A percentile compares a stretch with the other conserved stretches of the same genome.
These are phyloP conservation scores for Mesocentrotus franciscanus DNA, from an alignment of 53 echinoderm and acorn worm species.

Conservation along the genomic window DNA sequence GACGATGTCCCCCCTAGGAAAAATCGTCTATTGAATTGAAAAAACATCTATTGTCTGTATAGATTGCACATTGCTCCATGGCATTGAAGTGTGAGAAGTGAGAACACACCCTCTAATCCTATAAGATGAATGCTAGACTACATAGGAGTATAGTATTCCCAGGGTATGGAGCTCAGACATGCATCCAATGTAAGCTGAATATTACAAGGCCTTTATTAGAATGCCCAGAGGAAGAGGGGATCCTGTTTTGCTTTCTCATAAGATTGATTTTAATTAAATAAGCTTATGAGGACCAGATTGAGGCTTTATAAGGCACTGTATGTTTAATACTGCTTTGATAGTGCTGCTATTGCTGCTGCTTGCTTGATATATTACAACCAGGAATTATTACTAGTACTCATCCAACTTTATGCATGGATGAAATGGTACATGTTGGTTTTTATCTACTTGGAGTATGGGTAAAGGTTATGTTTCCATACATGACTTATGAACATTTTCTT, in stretches of 20 bases:
- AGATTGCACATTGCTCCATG: background rate
- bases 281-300: constrained; percentile 27
- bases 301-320: background rate
- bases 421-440: background rate
- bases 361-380: background rate
- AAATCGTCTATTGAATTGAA: background rate
- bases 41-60: background rate
- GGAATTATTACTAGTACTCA: background rate
- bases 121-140: background rate
- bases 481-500: no score
- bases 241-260: constrained; percentile 31
- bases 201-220: constrained; percentile 33
- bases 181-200: constrained; percentile 6
- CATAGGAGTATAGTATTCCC: background rate
- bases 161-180: background rate
- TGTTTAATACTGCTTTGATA: background rate
- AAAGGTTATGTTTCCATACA: background rate
- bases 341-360: background rate
- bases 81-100: background rate
- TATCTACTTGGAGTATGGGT: background rate
- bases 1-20: no score
- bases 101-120: background rate
- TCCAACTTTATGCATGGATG: background rate
- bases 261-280: constrained; percentile 34
- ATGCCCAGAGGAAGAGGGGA: background rate